Conservation (phyloP, 2,797 vertebrate genomes). For the Eospalax fontanierii region DNA sequence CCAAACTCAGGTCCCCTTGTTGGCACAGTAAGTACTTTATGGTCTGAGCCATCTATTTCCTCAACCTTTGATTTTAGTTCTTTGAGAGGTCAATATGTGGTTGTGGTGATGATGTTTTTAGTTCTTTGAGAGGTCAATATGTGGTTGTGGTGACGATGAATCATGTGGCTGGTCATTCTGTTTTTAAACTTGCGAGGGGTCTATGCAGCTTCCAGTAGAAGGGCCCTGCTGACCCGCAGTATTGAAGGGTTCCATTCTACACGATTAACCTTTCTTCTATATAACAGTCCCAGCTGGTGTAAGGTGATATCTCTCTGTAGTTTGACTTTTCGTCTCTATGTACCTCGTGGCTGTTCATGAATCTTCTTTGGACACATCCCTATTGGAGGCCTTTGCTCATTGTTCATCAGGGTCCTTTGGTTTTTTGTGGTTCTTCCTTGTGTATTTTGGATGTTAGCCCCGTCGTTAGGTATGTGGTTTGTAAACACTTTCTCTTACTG, state of each 20-base stretch:
- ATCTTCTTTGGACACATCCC: neutral
- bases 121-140: neutral
- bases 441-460: neutral
- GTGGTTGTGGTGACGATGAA: too few relatives aligned
- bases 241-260: neutral
- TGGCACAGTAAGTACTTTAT: neutral
- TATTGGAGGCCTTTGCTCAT: too few relatives aligned
- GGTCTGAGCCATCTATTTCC: neutral
- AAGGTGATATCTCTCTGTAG: neutral
- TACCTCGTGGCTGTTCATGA: neutral
- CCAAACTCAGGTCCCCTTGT: neutral
- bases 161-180: neutral
- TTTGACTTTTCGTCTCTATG: neutral
- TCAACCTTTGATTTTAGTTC: neutral
- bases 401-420: neutral
- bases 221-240: neutral
- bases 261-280: neutral
- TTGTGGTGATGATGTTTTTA: too few relatives aligned
- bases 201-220: too few relatives aligned
- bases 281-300: neutral
- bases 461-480: neutral
- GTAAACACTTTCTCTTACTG: too few relatives aligned
- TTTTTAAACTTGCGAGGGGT: rapidly evolving
- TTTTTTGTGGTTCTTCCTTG: neutral
- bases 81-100: neutral